Percentiles rank a stretch among this genome's conserved stretches.
Evolutionary conservation across 2,797 vertebrate species (phyloP).

Genomic region (Gambelia wislizenii): DNA sequence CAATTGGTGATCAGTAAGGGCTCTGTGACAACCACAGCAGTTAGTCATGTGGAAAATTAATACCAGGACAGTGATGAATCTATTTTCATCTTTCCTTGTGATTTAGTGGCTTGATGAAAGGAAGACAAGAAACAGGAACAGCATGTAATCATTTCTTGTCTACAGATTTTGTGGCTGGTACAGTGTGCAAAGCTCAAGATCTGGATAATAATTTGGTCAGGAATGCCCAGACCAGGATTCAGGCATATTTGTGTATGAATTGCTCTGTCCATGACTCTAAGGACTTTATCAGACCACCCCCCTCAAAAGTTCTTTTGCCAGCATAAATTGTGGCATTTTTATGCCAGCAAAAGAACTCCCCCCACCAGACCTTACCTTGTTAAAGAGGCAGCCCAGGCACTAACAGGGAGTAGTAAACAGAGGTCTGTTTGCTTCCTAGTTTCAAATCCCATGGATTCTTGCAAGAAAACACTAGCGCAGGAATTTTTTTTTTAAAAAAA

Average conservation of each 20-base stretch:
- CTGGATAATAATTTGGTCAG: not conserved
- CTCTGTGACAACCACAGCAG: slow-evolving; percentile 28
- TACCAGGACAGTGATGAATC: slow-evolving; percentile 45
- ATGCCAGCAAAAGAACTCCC: no score
- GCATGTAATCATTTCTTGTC: slow-evolving; percentile 29
- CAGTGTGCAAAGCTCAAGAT: not conserved
- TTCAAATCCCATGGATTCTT: no score
- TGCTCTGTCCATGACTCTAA: not conserved
- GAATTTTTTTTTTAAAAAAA: no score
- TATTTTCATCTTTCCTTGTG: slow-evolving; percentile 30
- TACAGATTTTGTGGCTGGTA: not conserved
- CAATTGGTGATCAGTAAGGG: slow-evolving; percentile 25
- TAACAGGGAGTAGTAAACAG: no score
- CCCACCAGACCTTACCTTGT: no score
- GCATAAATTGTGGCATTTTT: no score
- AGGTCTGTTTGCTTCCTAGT: no score
- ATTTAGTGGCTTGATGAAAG: slow-evolving; percentile 27
- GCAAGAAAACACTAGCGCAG: no score
- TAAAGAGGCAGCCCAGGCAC: no score
- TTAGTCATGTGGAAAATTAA: slow-evolving; percentile 45
- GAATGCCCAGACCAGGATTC: no score
- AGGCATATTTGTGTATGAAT: not conserved
- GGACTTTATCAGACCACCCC: no score
- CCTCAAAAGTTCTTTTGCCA: no score
- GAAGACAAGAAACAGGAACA: slow-evolving; percentile 25